Base-by-base conservation (phyloP, 1,140 invertebrate species). In the Brachionus rotundiformis region DNA sequence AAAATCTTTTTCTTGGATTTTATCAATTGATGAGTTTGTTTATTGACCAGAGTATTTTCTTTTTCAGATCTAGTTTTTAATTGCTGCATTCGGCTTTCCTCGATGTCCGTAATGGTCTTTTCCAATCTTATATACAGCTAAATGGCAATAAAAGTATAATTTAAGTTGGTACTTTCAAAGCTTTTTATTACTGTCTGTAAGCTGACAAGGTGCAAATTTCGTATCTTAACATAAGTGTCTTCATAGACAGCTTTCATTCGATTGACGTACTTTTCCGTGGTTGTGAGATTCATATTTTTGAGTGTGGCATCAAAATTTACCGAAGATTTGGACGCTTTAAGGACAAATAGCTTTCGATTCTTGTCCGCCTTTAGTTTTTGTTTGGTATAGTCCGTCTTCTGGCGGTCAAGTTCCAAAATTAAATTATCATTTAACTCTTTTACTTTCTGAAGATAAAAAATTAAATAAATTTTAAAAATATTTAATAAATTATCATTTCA, bases 361-460 rank as follows among this genome's bases (percentile, higher is more conserved):
- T 79, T 63, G 31, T 79, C 76, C n/a, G 29, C 3, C 36, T 79
- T 79, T 0, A 39, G 13, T 36, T 79, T 54, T 27, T 54, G 23
- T 10, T 59, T 54, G 11, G 5, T n/a, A 7, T 25, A 3, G 4
- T 54, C 31, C 4, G 47, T 23, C 36, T 23, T 59, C 8, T 8
- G 44, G 0, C 47, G 13, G 8, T 79, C 29, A 29, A 59, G n/a
- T 19, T 79, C 76, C 54, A 19, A 4, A 0, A 36, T 54, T 29
- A 79, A 59, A 54, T 8, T 25, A 10, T 79, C 31, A 29, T 23
- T 31, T 5, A 79, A 13, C 19, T 79, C 76, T 39, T 79, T 79
- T 5, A 79, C 59, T 79, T 79, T 79, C 76, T 79, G 27, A 54
- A 79, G 23, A 59, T 11, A 39, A 79, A 79, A 23, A 19, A 54